Evolutionary conservation across 35 echinoderm and acorn worm species (phyloP).

Genomic region (Apostichopus parvimensis): DNA sequence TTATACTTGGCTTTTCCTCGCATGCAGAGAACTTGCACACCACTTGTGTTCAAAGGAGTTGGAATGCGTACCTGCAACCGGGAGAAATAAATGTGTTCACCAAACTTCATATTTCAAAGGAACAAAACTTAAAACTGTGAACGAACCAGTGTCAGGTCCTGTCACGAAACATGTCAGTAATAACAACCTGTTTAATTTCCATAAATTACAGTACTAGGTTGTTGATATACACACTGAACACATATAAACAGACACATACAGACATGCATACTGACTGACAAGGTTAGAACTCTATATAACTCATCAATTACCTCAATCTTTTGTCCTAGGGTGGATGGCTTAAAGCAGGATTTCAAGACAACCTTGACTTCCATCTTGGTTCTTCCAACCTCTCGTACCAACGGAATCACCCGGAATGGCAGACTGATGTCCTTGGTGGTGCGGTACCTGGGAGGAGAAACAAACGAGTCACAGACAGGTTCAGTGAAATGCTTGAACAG

Average conservation of each 20-base stretch:
- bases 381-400: slow-evolving; percentile 80
- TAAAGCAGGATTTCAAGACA: slow-evolving; percentile 97
- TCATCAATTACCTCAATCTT: slow-evolving; percentile 85
- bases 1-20: slow-evolving; percentile 99
- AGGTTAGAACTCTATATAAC: too few species aligned
- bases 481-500: too few species aligned
- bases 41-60: slow-evolving; percentile 97
- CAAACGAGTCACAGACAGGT: neutral
- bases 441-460: slow-evolving; percentile 66
- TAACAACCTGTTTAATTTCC: neutral
- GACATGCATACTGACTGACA: too few species aligned
- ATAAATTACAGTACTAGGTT: too few species aligned
- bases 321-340: slow-evolving; percentile 92
- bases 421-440: slow-evolving; percentile 90
- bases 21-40: slow-evolving; percentile 98
- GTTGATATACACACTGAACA: too few species aligned
- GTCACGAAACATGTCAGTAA: neutral
- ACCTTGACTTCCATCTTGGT: slow-evolving; percentile 99
- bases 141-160: too few species aligned
- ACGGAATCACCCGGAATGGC: slow-evolving; percentile 93
- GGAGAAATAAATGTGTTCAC: neutral
- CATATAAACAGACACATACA: too few species aligned
- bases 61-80: slow-evolving; percentile 83
- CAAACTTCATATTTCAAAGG: neutral
- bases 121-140: neutral